Base-by-base conservation (phyloP, 1,140 invertebrate species). In the Lordiphosa stackelbergi region DNA sequence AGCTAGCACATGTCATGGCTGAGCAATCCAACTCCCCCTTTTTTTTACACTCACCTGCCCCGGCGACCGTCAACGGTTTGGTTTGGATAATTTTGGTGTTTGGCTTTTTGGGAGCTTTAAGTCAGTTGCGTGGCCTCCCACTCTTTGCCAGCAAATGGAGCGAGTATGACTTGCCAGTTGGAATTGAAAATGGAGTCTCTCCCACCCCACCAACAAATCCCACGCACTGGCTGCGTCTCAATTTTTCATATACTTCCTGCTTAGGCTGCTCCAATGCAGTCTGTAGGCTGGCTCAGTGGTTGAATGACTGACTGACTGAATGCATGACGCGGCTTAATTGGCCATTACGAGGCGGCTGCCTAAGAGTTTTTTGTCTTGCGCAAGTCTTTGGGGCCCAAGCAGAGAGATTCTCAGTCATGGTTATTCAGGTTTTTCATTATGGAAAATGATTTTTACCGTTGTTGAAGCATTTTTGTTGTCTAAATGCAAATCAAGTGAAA, bases 401-500 rank as follows among this genome's bases (percentile, higher is more conserved):
- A 19, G 24, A 54, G 41, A 69, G 49, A 75, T 75, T 83, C 66
- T 74, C 43, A 11, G 13, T 43, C 38, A 19, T 24, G 49, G 45
- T 19, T 68, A 64, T 72, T 83, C 68, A 52, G 69, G 68, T 68
- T 81, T 81, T 49, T 38, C 66, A 51, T 55, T 53, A 53, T 65
- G 58, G 59, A 51, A 78, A 77, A 77, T 73, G 41, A 73, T 73
- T 66, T 73, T 66, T 68, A 60, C 41, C 56, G 49, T 53, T 74
- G 36, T 57, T 34, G 58, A 37, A 41, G 37, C 35, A 46, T 54
- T 70, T 60, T 19, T 19, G 19, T 51, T 63, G 64, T 83, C 47
- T 52, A 40, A 43, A 83, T 83, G 77, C 78, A 83, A 83, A 83
- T 83, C 72, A 72, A 83, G 77, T 83, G 77, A 83, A 83, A 83